Evolutionary conservation across 2,888 invertebrate genomes (phyloP).

Genomic region (Platynereis dumerilii): DNA sequence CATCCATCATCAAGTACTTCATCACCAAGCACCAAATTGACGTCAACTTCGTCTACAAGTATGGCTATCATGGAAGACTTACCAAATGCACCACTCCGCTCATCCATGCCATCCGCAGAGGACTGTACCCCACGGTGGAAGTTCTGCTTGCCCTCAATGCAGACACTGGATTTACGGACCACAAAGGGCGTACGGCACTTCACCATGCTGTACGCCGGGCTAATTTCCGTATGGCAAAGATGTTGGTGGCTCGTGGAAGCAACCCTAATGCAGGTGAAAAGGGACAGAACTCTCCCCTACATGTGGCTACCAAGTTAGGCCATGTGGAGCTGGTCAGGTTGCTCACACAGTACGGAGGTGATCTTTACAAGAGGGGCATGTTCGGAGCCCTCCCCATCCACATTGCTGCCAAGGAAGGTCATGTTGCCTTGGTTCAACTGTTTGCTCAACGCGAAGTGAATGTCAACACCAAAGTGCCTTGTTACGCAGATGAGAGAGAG

Average conservation of each 20-base stretch:
- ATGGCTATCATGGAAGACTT: conserved; percentile 25
- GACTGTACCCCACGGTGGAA: conserved; percentile 38
- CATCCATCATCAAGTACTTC: conserved; percentile 36
- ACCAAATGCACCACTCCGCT: conserved; percentile 33
- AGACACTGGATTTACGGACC: conserved; percentile 36
- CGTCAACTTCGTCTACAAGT: conserved; percentile 38
- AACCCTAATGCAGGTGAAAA: conserved; percentile 34
- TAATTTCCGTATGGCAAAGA: conserved; percentile 40
- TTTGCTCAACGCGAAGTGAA: conserved; percentile 35
- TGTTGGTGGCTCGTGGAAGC: conserved; percentile 36
- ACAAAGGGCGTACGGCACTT: conserved; percentile 39
- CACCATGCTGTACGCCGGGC: conserved; percentile 39
- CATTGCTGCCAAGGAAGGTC: conserved; percentile 42
- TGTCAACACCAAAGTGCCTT: conserved; percentile 39
- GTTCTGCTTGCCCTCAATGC: conserved; percentile 37
- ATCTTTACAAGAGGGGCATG: conserved; percentile 38
- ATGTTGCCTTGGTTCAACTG: conserved; percentile 32
- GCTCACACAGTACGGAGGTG: conserved; percentile 36
- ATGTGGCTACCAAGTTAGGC: conserved; percentile 40
- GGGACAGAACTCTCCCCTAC: conserved; percentile 37
- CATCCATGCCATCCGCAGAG: conserved; percentile 33
- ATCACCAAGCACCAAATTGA: conserved; percentile 34
- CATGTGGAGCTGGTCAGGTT: conserved; percentile 39
- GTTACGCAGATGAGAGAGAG: conserved; percentile 38
- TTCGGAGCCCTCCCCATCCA: conserved; percentile 41